Base-by-base conservation (phyloP, 2,888 invertebrate species). In the Drosophila leonis region DNA sequence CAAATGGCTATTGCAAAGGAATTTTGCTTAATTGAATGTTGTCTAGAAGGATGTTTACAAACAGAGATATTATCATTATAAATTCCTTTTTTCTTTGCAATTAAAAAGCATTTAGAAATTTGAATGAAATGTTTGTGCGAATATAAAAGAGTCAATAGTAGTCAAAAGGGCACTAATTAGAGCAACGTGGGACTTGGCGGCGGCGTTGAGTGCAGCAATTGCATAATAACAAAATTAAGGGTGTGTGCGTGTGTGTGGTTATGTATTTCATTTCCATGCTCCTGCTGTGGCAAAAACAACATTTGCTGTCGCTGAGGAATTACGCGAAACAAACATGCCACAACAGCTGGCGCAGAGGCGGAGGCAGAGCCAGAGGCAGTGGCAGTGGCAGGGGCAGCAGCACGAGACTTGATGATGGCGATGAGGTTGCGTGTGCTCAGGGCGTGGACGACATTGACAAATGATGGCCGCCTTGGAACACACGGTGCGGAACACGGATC, bases 391-490 rank as follows among this genome's bases (percentile, higher is more conserved):
- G 39, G 1, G 31, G 31, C 31, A 9, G 57, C 35, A 33, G 60
- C 55, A 69, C 59, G 48, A 57, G 62, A 56, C 62, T 41, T 35
- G 49, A 35, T 75, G 78, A 62, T 64, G 69, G 60, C 63, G 59
- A 67, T 78, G 88, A 70, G 80, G 75, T 88, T 85, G 83, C 83
- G 86, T 80, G 88, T 75, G 73, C 68, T 48, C 56, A 57, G 68
- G 72, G 78, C 71, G 74, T 70, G 84, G 64, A 73, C 72, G 84
- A 84, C 84, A 79, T 89, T 89, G 84, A 84, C 89, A 89, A 84
- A 84, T 89, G 89, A 87, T 84, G 79, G 65, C 76, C 67, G 73
- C 67, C 59, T 68, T 63, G 72, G 39, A 70, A 39, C 74, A 72
- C 85, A 88, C 71, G 63, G 62, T 70, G 71, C 63, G 37, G 62